These are phyloP conservation scores for Asarcornis scutulata DNA, from an alignment of 2,113 vertebrate genomes.

Conservation along the genomic window DNA sequence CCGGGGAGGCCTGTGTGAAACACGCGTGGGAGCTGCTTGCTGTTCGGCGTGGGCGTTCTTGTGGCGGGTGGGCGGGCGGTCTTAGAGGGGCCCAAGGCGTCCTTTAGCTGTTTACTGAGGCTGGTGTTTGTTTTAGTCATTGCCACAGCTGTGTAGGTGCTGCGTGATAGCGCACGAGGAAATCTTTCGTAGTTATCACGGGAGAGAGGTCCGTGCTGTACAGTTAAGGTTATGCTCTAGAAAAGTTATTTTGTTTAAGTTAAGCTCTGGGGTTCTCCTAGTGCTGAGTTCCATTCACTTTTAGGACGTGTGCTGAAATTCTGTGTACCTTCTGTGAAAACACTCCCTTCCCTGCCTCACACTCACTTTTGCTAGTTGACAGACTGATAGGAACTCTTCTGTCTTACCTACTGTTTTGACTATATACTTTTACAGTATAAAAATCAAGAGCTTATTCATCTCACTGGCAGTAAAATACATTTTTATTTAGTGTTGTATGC, in stretches of 20 bases:
- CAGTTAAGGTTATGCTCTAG: accelerated
- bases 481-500: background rate
- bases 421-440: accelerated
- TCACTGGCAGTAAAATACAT: background rate
- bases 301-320: accelerated
- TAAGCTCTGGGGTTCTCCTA: accelerated
- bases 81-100: accelerated
- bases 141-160: accelerated
- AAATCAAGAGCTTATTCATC: background rate
- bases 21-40: no score
- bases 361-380: accelerated
- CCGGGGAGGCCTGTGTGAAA: no score
- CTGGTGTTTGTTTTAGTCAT: accelerated
- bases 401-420: no score
- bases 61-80: background rate
- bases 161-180: accelerated
- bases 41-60: background rate
- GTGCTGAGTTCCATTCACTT: accelerated
- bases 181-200: accelerated
- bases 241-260: background rate
- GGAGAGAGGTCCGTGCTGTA: accelerated
- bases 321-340: accelerated
- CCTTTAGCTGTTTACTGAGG: accelerated
- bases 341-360: background rate
- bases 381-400: accelerated